Conservation (phyloP, 1,140 invertebrate genomes). For the Antheraea pernyi region DNA sequence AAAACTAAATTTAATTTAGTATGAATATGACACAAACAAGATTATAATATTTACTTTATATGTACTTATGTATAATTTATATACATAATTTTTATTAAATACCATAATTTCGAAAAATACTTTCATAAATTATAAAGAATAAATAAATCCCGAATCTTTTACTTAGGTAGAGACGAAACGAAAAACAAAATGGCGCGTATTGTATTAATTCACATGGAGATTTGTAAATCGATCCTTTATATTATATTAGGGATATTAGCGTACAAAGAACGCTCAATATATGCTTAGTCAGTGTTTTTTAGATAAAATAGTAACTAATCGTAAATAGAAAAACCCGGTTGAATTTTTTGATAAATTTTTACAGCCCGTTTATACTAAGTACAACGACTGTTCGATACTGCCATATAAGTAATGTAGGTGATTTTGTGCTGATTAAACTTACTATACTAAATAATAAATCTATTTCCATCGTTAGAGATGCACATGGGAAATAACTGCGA, state of each 20-base stretch:
- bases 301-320: neutral
- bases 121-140: too few relatives aligned
- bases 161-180: too few relatives aligned
- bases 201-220: neutral
- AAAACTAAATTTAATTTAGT: neutral
- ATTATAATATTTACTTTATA: neutral
- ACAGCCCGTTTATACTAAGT: neutral
- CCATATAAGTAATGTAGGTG: neutral
- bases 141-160: too few relatives aligned
- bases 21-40: neutral
- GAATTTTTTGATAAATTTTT: neutral
- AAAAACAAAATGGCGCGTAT: neutral
- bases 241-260: neutral
- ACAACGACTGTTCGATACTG: neutral
- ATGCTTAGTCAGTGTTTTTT: neutral
- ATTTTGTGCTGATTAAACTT: neutral
- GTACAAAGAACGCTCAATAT: neutral
- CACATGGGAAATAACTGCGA: too few relatives aligned
- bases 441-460: neutral
- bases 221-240: neutral
- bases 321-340: neutral
- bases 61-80: neutral
- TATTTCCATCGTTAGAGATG: too few relatives aligned
- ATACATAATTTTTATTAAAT: too few relatives aligned
- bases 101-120: too few relatives aligned